Evolutionary conservation across 1,140 invertebrate genomes (phyloP), one percentile per base, ranked within the genome.

Genomic region (Apocrypta bakeri): DNA sequence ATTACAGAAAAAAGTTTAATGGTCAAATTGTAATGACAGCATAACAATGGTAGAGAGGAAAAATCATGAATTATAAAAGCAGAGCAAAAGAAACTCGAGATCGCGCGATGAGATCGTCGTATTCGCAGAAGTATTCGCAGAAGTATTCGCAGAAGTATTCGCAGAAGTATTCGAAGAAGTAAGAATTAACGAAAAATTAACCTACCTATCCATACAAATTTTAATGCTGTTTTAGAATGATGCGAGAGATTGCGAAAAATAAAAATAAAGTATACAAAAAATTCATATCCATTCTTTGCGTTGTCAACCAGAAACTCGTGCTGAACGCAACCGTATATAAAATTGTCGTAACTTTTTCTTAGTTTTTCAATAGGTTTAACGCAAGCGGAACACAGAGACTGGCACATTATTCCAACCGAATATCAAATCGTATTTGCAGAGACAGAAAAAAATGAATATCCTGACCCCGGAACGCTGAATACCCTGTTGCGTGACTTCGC

Each of bases 291-390:
- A 81, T 89, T 90, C 88, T 75, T 90, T 89, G 89, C 82, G 88
- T 90, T 90, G 89, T 85, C 81, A 86, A 87, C 85, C 69, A 87
- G 89, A 88, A 56, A 56, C 2, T 85, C 72, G 76, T 81, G 63
- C 25, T 75, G 76, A 81, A 81, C 33, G 6, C 56, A 71, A 79
- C 64, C 37, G 12, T 79, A 33, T 71, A 33, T 29, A 76, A 88
- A 90, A 86, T 80, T 88, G 88, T 87, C 84, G 84, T 85, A 87
- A 85, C 90, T 87, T 89, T 37, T 86, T 90, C 88, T 90, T 91
- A 92, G 89, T 89, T 90, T 79, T 90, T 88, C 90, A 86, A 88
- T 91, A 91, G 90, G 82, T 90, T 90, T 85, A 88, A 87, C 83
- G 87, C 87, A 86, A 90, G 89, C 86, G 89, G 85, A 88, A 88